Base-by-base conservation (phyloP, 2,113 vertebrate genomes). In the Hiodon alosoides region DNA sequence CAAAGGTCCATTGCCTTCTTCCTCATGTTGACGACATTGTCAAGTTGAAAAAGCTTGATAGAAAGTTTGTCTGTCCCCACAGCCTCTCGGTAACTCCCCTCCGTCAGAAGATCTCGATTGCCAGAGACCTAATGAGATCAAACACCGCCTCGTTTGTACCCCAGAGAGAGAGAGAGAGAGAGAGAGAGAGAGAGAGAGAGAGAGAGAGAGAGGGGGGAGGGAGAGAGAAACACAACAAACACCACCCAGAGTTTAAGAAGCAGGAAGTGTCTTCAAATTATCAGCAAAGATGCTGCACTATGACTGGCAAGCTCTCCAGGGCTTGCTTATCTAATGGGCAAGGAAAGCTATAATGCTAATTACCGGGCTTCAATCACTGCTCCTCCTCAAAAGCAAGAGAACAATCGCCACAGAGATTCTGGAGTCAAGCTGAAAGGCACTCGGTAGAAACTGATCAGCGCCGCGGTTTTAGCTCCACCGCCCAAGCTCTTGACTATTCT, bases 291-390 rank as follows among this genome's bases (percentile, higher is more conserved):
- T 68, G 77, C 83, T 83, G 83, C 66, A 85, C 82, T 81, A 81
- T 31, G 85, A 84, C 89, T 90, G 80, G 75, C 67, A 79, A 85
- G 85, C 88, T 81, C 84, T 83, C 76, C 79, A 80, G 87, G 86
- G 86, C 80, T 87, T 83, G 79, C 87, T 84, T 84, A 81, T 86
- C 86, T 85, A 84, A 89, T 83, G 85, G 83, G 83, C 85, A 79
- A 86, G 86, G 87, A 90, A 89, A 72, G 81, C 73, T 50, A 17
- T 74, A 83, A 83, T 79, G 80, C 82, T 86, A 86, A 89, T 87
- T 86, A 89, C 80, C 77, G 84, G 88, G 82, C 90, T 88, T 88
- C 86, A 90, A 87, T 85, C 85, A 84, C 75, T 82, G 87, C 81
- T 81, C 58, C 73, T 77, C 86, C 64, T 80, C 77, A 90, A 89